Evolutionary conservation across 2,113 vertebrate species (phyloP), one percentile per base, ranked within the genome.

Genomic region (Hypanus sabinus): DNA sequence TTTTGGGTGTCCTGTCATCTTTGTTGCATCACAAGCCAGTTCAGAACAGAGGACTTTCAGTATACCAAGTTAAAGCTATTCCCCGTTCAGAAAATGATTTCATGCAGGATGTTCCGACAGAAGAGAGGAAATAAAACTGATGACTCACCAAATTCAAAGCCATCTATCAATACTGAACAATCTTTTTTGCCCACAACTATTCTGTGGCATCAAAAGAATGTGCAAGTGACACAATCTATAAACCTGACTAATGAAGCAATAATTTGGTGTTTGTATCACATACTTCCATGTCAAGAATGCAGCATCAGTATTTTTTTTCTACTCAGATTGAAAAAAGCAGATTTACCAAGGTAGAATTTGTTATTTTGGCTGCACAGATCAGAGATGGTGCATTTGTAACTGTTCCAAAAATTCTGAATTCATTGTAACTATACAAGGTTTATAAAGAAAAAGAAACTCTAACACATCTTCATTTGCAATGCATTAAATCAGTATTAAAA

Each of bases 281-380:
- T 30, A 57, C 24, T 57, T 27, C 38, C 11, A 85, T 30, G 83
- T 12, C 57, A 55, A 60, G 46, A 87, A 27, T 57, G 55, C 55
- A 60, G 27, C 12, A 87, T 27, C 46, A 46, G 46, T 46, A 11
- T 65, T 65, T 60, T 87, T 27, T 87, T 87, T 55, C 46, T 55
- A 57, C 55, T 87, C 46, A 87, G 60, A 60, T 55, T 87, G 83
- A 12, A 60, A n/a, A 87, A 87, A 60, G 27, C 55, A 87, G 55
- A 87, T n/a, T 87, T 87, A 87, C 83, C 83, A 87, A 87, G 55
- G 83, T 87, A 55, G 60, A 87, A 27, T 62, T 30, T 60, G 55
- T 87, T 87, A 62, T 30, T 87, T 27, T 87, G 55, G 83, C 83
- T 87, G 55, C 55, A 14, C 46, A 87, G 11, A 85, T 10, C 46